Percentiles rank a stretch among this genome's conserved stretches.
phyloP scores from a whole-genome alignment of 30 jellyfish, hydroid and myxozoan genomes.

The Haliclystus octoradiatus region DNA sequence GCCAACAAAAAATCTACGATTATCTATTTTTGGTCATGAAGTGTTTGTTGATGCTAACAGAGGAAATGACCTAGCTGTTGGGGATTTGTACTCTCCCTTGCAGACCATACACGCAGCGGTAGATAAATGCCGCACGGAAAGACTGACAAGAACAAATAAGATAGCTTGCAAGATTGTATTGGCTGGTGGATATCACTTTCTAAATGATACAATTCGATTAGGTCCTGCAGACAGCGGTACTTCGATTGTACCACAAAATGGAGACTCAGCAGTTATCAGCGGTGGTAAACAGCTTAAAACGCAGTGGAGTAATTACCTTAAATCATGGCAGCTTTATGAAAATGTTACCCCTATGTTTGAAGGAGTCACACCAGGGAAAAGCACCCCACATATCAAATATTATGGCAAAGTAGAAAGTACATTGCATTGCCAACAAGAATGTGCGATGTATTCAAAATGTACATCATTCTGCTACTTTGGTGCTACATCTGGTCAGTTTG shows the following conservation, averaged over 20 bases:
- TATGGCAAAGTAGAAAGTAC: slow-evolving; percentile 46
- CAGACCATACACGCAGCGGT: slow-evolving; percentile 50
- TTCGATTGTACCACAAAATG: slow-evolving; percentile 26
- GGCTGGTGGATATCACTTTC: no score
- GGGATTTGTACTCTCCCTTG: slow-evolving; percentile 49
- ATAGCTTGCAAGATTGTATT: no score
- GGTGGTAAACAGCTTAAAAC: slow-evolving; percentile 42
- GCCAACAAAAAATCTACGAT: slow-evolving; percentile 1
- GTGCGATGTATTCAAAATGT: slow-evolving; percentile 53
- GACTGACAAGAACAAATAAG: no score
- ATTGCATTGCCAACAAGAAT: slow-evolving; percentile 31
- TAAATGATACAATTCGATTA: no score
- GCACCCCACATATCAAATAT: slow-evolving; percentile 38
- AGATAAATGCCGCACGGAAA: slow-evolving; percentile 28
- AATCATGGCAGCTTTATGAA: slow-evolving; percentile 25
- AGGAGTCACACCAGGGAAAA: slow-evolving; percentile 56
- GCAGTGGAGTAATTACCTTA: slow-evolving; percentile 44
- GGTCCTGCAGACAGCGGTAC: no score
- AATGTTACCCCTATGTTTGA: slow-evolving; percentile 62
- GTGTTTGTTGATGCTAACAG: slow-evolving; percentile 52
- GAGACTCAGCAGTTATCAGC: slow-evolving; percentile 60
- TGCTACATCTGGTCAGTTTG: slow-evolving; percentile 37
- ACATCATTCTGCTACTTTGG: slow-evolving; percentile 70
- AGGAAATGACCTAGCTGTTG: slow-evolving; percentile 11
- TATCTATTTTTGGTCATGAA: slow-evolving; percentile 1